phyloP scores from a whole-genome alignment of 2,113 vertebrate genomes.

The Sylvilagus bachmani region DNA sequence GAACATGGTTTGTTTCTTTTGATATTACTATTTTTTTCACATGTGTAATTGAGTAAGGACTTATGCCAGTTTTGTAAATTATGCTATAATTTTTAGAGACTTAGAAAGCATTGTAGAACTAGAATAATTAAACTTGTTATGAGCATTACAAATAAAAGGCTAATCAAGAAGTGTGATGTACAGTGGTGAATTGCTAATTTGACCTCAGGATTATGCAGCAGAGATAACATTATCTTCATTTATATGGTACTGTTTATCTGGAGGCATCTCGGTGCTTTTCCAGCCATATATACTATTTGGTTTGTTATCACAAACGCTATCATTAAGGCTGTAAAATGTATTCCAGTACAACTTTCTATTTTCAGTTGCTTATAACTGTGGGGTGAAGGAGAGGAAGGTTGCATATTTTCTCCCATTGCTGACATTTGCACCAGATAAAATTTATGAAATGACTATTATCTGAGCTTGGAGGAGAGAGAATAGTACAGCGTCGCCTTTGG shows the following conservation, averaged over 20 bases:
- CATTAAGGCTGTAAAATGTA: slow-evolving; percentile 73
- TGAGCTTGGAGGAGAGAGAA: neutral
- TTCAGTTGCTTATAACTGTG: slow-evolving; percentile 51
- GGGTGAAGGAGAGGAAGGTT: neutral
- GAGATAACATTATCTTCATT: slow-evolving; percentile 76
- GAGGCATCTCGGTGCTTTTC: slow-evolving; percentile 61
- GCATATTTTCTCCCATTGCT: slow-evolving; percentile 45
- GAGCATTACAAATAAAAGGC: slow-evolving; percentile 55
- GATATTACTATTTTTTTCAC: neutral
- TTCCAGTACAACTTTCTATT: slow-evolving; percentile 67
- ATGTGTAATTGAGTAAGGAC: slow-evolving; percentile 46
- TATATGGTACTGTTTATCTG: slow-evolving; percentile 66
- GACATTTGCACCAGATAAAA: slow-evolving; percentile 49
- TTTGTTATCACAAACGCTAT: slow-evolving; percentile 56
- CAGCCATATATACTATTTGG: slow-evolving; percentile 43
- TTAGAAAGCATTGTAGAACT: slow-evolving; percentile 61
- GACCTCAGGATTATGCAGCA: slow-evolving; percentile 68
- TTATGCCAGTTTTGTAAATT: slow-evolving; percentile 69
- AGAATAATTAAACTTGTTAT: slow-evolving; percentile 70
- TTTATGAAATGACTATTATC: slow-evolving; percentile 30
- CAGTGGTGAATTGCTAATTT: slow-evolving; percentile 70
- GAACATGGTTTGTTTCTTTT: slow-evolving; percentile 43
- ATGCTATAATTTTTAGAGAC: slow-evolving; percentile 62
- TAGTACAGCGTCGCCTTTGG: neutral
- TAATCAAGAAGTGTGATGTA: slow-evolving; percentile 57